These are phyloP conservation scores for Microcebus ravelobensis DNA, from an alignment of 2,113 vertebrate genomes.

Conservation along the genomic window DNA sequence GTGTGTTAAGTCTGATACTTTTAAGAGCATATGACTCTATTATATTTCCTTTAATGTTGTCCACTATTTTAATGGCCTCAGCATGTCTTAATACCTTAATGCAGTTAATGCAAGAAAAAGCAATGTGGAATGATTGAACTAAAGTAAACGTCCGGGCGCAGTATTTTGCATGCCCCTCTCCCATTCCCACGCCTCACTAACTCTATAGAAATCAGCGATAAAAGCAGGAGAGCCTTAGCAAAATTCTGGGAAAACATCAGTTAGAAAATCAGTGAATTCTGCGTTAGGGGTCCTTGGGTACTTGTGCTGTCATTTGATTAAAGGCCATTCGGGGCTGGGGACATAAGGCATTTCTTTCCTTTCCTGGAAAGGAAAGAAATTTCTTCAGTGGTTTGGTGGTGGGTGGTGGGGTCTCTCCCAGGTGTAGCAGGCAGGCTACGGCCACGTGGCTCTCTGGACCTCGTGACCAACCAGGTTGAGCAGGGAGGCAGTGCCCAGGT, in stretches of 20 bases:
- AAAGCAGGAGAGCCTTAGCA: background rate
- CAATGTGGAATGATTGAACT: background rate
- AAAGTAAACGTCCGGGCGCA: constrained; percentile 36
- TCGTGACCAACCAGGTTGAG: too few relatives aligned
- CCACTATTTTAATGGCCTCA: constrained; percentile 62
- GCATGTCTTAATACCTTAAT: constrained; percentile 56
- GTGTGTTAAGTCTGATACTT: constrained; percentile 65
- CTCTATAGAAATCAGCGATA: constrained; percentile 42
- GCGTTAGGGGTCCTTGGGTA: background rate
- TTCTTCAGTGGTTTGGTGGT: rapidly evolving
- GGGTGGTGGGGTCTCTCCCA: background rate
- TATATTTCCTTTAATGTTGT: constrained; percentile 75
- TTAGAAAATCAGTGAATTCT: background rate
- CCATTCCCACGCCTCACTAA: background rate
- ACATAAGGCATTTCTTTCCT: background rate
- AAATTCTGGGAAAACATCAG: background rate
- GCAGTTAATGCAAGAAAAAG: constrained; percentile 50
- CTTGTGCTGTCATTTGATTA: background rate
- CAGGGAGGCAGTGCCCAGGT: background rate
- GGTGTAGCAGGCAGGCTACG: background rate
- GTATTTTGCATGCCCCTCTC: background rate
- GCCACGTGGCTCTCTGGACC: background rate
- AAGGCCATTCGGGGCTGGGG: background rate
- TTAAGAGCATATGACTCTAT: constrained; percentile 63
- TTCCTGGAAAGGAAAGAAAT: background rate